phyloP scores from a whole-genome alignment of 2,888 invertebrate species.

The Seladonia tumulorum region DNA sequence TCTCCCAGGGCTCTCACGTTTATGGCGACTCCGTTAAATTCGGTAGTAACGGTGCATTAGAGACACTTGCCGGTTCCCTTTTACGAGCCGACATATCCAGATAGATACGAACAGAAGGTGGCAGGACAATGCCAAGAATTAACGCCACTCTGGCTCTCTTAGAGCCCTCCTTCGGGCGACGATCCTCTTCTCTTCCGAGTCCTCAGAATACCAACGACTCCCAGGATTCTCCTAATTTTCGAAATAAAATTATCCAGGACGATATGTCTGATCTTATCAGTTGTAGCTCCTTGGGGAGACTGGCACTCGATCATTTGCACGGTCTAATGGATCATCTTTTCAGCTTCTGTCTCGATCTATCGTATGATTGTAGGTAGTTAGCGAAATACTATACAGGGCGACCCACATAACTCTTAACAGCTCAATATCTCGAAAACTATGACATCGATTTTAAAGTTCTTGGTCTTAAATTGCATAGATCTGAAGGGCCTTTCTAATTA shows the following conservation, averaged over 20 bases:
- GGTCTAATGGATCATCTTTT: background rate
- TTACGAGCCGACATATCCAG: slow-evolving; percentile 76
- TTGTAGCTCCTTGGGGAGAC: background rate
- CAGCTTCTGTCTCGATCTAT: background rate
- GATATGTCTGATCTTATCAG: background rate
- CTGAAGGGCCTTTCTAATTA: too few relatives aligned
- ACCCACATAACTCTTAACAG: too few relatives aligned
- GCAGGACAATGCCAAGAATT: slow-evolving; percentile 70
- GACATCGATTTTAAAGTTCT: too few relatives aligned
- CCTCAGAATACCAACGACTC: background rate
- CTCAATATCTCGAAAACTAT: too few relatives aligned
- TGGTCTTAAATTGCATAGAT: too few relatives aligned
- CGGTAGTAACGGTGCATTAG: slow-evolving; percentile 79
- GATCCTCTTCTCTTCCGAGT: background rate
- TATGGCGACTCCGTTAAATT: slow-evolving; percentile 81
- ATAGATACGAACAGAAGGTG: slow-evolving; percentile 52
- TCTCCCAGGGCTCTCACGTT: slow-evolving; percentile 65
- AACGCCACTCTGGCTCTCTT: slow-evolving; percentile 59
- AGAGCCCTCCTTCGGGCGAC: background rate
- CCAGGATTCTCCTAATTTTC: background rate
- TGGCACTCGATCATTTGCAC: background rate
- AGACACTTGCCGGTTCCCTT: slow-evolving; percentile 76
- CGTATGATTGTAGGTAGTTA: background rate
- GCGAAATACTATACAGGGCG: background rate
- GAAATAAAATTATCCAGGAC: background rate